Evolutionary conservation across 2,888 invertebrate genomes (phyloP).

Genomic region (Callimorpha dominula): DNA sequence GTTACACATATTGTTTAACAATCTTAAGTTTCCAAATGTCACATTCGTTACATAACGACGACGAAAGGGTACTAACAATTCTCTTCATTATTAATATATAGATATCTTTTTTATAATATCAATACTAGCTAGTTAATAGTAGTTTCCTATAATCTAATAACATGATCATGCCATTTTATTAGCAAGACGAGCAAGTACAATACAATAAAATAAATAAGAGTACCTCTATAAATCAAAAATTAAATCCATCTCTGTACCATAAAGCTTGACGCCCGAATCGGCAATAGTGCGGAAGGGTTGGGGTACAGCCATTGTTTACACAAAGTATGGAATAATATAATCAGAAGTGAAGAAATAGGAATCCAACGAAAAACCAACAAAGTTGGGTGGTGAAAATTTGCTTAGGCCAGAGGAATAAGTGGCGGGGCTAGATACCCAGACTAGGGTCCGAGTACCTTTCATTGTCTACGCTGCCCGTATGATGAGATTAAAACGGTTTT

Average conservation of each 20-base stretch:
- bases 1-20: too few species aligned
- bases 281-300: constrained; percentile 85
- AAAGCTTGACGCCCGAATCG: constrained; percentile 60
- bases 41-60: too few species aligned
- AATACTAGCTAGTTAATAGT: neutral
- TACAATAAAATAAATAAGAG: neutral
- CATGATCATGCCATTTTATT: neutral
- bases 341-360: constrained; percentile 87
- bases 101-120: neutral
- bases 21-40: too few species aligned
- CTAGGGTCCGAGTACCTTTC: constrained; percentile 60
- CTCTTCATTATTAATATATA: too few species aligned
- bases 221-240: constrained; percentile 9
- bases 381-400: constrained; percentile 82
- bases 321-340: constrained; percentile 87
- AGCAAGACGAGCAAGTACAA: neutral
- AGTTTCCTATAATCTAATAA: neutral
- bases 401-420: constrained; percentile 86
- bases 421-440: constrained; percentile 74
- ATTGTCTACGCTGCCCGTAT: constrained; percentile 72
- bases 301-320: constrained; percentile 79
- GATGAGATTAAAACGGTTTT: constrained; percentile 53
- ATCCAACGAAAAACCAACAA: constrained; percentile 85
- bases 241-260: constrained; percentile 62
- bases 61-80: too few species aligned